Evolutionary conservation across 1,140 invertebrate species (phyloP).

Genomic region (Zaprionus taronus): DNA sequence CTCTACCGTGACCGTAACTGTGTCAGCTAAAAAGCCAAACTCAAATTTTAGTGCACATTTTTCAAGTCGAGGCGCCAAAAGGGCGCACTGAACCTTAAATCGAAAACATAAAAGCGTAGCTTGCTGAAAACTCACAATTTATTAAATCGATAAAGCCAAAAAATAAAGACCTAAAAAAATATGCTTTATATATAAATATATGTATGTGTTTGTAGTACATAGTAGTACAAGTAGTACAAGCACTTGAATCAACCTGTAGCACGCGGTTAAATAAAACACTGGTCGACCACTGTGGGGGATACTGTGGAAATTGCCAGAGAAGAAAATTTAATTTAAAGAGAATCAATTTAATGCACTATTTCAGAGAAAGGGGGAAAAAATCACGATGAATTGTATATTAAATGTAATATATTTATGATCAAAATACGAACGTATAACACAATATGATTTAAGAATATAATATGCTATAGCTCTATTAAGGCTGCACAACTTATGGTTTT

Average conservation of each 20-base stretch:
- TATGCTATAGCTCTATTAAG: not conserved
- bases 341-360: not conserved
- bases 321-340: not conserved
- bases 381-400: not conserved
- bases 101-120: slow-evolving; percentile 55
- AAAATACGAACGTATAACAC: too few species aligned
- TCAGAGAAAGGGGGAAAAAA: not conserved
- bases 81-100: slow-evolving; percentile 61
- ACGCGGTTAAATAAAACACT: not conserved
- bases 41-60: slow-evolving; percentile 40
- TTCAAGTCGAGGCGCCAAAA: slow-evolving; percentile 26
- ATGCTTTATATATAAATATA: slow-evolving; percentile 1
- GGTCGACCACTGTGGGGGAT: not conserved
- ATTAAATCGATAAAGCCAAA: slow-evolving; percentile 75
- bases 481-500: not conserved
- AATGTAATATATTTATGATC: not conserved
- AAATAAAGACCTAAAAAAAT: not conserved
- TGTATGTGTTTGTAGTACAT: not conserved
- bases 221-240: slow-evolving; percentile 16
- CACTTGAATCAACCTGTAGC: slow-evolving; percentile 48
- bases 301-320: not conserved
- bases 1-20: slow-evolving; percentile 65
- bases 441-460: not conserved
- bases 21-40: slow-evolving; percentile 56
- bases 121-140: slow-evolving; percentile 55